Evolutionary conservation across 2,888 invertebrate genomes (phyloP).

Genomic region (Cremastobaeus sp.): DNA sequence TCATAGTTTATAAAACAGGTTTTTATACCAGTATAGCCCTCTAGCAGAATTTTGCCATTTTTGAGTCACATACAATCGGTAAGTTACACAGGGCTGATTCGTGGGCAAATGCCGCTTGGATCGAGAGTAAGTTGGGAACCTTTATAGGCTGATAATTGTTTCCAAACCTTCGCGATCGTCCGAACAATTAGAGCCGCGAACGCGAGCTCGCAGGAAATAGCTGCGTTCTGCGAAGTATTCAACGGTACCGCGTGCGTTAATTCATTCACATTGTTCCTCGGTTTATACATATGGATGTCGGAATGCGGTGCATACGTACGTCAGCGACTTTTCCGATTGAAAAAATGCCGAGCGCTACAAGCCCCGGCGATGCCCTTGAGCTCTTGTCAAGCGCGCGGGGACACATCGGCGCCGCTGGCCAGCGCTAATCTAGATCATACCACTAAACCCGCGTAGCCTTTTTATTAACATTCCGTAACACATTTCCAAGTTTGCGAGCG

Average conservation of each 20-base stretch:
- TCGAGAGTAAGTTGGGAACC: no score
- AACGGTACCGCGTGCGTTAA: slow-evolving; percentile 47
- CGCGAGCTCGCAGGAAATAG: slow-evolving; percentile 36
- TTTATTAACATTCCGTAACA: slow-evolving; percentile 65
- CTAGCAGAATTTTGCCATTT: no score
- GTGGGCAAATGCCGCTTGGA: no score
- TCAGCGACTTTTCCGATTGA: slow-evolving; percentile 42
- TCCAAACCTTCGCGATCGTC: slow-evolving; percentile 25
- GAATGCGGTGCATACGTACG: slow-evolving; percentile 33
- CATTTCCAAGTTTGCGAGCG: slow-evolving; percentile 19
- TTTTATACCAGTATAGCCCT: no score
- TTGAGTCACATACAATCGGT: no score
- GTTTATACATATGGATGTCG: slow-evolving; percentile 59
- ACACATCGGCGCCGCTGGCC: slow-evolving; percentile 64
- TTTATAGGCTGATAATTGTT: slow-evolving; percentile 22
- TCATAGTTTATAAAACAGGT: no score
- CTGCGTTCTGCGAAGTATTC: slow-evolving; percentile 37
- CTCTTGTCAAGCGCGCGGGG: slow-evolving; percentile 58
- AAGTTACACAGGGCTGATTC: no score
- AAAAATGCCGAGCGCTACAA: slow-evolving; percentile 28
- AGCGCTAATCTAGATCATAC: slow-evolving; percentile 75
- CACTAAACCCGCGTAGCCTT: slow-evolving; percentile 69
- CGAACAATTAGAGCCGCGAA: slow-evolving; percentile 40
- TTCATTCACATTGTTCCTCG: slow-evolving; percentile 55
- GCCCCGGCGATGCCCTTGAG: slow-evolving; percentile 49